Base-by-base conservation (phyloP, 2,797 vertebrate species). In the Tachyglossus aculeatus region DNA sequence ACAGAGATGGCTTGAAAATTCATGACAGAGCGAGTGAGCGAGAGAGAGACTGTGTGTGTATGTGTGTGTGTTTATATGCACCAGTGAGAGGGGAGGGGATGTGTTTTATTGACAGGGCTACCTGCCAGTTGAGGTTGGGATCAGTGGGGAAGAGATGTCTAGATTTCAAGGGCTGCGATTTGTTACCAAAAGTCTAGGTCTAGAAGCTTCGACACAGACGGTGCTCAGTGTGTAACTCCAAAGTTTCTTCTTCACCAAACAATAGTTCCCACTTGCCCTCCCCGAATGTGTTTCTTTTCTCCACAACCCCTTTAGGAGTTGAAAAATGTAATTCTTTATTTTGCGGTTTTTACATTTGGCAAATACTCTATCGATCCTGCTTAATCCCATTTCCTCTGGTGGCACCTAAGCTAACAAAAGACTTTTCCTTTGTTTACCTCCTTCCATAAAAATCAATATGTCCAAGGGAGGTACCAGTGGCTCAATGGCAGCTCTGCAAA, bases 1-100 rank as follows among this genome's bases (percentile, higher is more conserved):
- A 73, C 37, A 81, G 61, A 75, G 86, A 67, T 71, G 75, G 74
- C 44, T 61, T 79, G 50, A 45, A 71, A 75, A 41, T 51, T 25
- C 6, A 1, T 59, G 32, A 12, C 33, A 31, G 25, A 32, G 52
- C 36, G 33, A 62, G n/a, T 22, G 21, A 15, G 53, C 25, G 68
- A 31, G 47, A 9, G 36, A 9, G 36, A 9, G 53, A 52, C 47
- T 4, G n/a, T 37, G 36, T 37, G 36, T 37, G 36, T 37, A 36
- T 37, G 36, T 37, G 5, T 27, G 21, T 37, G 36, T 40, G 18
- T 31, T 15, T 7, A 15, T 8, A n/a, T 9, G 41, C 7, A 12
- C 9, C 50, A 56, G 47, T 4, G 12, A 14, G 9, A 10, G 19
- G 0, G 12, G 60, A 58, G 59, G 72, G 66, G 62, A 69, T 60